Percentiles rank a stretch among this genome's conserved stretches.
Conservation (phyloP, 1,140 invertebrate species). For the Drosophila ficusphila region DNA sequence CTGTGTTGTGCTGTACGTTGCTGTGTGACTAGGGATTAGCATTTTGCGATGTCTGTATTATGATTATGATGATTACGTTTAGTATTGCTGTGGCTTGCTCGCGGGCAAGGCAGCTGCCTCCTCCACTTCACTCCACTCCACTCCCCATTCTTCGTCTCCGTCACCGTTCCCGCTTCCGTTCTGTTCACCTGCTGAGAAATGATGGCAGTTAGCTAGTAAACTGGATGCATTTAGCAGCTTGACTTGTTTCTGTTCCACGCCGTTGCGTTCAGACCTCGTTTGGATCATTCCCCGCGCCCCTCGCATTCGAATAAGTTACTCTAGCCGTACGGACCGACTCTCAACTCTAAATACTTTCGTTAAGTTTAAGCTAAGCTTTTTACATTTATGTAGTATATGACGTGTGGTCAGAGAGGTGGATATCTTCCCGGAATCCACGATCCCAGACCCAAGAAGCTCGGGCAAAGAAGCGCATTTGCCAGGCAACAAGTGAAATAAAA, state of each 20-base stretch:
- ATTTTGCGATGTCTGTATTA: conserved; percentile 25
- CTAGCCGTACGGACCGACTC: conserved; percentile 34
- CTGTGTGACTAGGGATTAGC: conserved; percentile 42
- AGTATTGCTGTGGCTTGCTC: conserved; percentile 27
- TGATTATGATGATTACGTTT: conserved; percentile 45
- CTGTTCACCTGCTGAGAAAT: not conserved
- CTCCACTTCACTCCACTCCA: too few relatives aligned
- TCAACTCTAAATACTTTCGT: conserved; percentile 36
- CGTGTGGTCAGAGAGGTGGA: conserved; percentile 11
- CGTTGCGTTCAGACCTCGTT: conserved; percentile 18
- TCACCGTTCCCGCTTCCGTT: not conserved
- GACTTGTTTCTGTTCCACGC: conserved; percentile 22
- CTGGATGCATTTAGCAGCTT: conserved; percentile 41
- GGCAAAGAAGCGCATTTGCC: conserved; percentile 28
- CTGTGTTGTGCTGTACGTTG: conserved; percentile 44
- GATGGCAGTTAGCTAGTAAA: conserved; percentile 4
- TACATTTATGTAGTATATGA: conserved; percentile 44
- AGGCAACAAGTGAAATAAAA: conserved; percentile 32
- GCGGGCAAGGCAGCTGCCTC: too few relatives aligned
- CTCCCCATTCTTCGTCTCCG: not conserved
- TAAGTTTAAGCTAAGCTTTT: conserved; percentile 73
- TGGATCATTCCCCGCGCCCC: conserved; percentile 41
- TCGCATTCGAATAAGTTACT: conserved; percentile 44
- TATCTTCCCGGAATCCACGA: not conserved
- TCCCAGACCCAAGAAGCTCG: conserved; percentile 24